Evolutionary conservation across 2,888 invertebrate species (phyloP), one percentile per base, ranked within the genome.

Genomic region (Steinernema scapterisci): DNA sequence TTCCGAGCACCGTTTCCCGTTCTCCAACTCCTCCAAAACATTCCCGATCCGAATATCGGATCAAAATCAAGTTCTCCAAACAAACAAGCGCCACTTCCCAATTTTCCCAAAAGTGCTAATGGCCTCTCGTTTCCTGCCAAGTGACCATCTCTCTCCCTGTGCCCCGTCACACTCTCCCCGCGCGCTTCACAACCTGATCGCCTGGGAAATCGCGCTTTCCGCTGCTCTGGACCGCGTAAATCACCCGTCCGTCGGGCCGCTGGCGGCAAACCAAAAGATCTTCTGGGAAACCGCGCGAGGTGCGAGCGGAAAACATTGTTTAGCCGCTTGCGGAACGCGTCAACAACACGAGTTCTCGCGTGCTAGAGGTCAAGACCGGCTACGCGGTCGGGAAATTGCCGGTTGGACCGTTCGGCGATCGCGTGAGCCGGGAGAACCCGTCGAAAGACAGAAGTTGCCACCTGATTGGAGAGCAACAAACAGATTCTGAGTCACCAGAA

Each of bases 351-450:
- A 48, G 48, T 48, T 48, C 38, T 52, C 25, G 63, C 63, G 63
- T 63, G 63, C 31, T 16, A 25, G 63, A 31, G 63, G 63, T 63
- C 63, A 63, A 63, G 63, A 63, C 63, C 63, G 63, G 16, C 63
- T 38, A 9, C 38, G 38, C 3, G 27, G 63, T 23, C 25, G 16
- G 31, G 38, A 63, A 63, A 63, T 63, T 63, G 63, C 25, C 25
- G 63, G 31, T 63, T 63, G 16, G 48, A 48, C n/a, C 48, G 48
- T 63, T 25, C 25, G 27, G 63, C 27, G 63, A 63, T 63, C 31
- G 63, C 19, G 48, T 48, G n/a, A 48, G 48, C 48, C 19, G 48
- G 13, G 48, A 48, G 48, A 19, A 48, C 16, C 5, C 5, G n/a
- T n/a, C 16, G 7, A 19, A 54, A 54, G 25, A 63, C 63, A 13